These are phyloP conservation scores for Heliangelus exortis DNA, from an alignment of 2,797 vertebrate species.

Conservation along the genomic window DNA sequence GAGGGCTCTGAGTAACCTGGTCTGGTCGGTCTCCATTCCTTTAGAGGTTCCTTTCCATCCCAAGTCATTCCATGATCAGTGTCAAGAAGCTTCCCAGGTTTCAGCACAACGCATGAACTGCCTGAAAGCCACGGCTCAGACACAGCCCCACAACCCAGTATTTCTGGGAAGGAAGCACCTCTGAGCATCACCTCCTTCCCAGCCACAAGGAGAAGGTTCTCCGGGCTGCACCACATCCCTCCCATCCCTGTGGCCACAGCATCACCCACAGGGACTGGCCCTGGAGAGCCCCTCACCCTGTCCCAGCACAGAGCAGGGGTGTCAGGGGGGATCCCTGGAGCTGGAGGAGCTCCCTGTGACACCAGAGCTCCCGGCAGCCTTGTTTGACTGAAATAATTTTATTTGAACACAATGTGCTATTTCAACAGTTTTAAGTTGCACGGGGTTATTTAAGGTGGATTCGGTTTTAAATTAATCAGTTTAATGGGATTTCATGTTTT, in stretches of 20 bases:
- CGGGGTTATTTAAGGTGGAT: slow-evolving; percentile 67
- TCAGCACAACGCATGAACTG: not conserved
- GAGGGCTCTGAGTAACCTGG: no score
- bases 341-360: fast-evolving
- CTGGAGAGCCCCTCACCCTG: fast-evolving
- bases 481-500: slow-evolving; percentile 71
- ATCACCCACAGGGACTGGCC: fast-evolving
- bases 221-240: fast-evolving
- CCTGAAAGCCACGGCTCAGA: not conserved
- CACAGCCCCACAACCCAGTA: fast-evolving
- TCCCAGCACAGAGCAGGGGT: fast-evolving
- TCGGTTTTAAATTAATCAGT: slow-evolving; percentile 73
- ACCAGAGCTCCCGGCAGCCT: not conserved
- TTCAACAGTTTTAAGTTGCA: slow-evolving; percentile 75
- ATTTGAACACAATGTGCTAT: slow-evolving; percentile 69
- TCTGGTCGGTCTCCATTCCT: no score
- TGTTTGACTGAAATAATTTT: slow-evolving; percentile 77
- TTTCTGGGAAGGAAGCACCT: fast-evolving
- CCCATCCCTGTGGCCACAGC: no score
- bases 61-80: not conserved
- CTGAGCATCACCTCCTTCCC: fast-evolving
- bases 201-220: not conserved
- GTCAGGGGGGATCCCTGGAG: fast-evolving
- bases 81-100: not conserved
- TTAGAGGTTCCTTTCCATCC: no score